Evolutionary conservation across 2,888 invertebrate species (phyloP).

Genomic region (Leucozona laternaria): DNA sequence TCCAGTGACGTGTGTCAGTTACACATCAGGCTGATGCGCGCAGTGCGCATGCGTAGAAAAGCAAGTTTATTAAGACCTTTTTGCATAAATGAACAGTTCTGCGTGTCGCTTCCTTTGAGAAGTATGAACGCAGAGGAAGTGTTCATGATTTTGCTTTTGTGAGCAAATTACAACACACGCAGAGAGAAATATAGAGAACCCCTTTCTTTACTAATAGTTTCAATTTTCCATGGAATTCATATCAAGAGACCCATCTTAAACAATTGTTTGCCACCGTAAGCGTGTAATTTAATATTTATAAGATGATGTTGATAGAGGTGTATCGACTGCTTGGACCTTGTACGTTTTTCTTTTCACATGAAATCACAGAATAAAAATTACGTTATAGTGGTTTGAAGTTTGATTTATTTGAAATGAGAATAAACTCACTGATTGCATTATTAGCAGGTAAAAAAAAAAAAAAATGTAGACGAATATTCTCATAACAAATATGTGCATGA

Average conservation of each 20-base stretch:
- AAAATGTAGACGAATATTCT: not conserved
- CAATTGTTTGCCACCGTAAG: constrained; percentile 50
- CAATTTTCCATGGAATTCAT: constrained; percentile 51
- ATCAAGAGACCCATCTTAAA: constrained; percentile 47
- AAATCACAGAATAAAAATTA: constrained; percentile 1
- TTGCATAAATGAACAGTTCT: constrained; percentile 74
- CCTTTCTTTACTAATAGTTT: constrained; percentile 33
- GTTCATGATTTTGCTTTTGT: constrained; percentile 42
- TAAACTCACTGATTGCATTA: not conserved
- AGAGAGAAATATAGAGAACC: not conserved
- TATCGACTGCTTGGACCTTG: constrained; percentile 3
- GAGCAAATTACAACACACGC: not conserved
- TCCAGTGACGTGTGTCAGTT: constrained; percentile 74
- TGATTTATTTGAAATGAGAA: constrained; percentile 13
- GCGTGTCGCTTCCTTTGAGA: constrained; percentile 67
- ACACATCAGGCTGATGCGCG: constrained; percentile 54
- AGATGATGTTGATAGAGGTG: constrained; percentile 35
- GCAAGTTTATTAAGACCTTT: constrained; percentile 67
- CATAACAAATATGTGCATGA: not conserved
- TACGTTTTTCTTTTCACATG: constrained; percentile 9
- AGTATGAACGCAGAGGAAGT: not conserved
- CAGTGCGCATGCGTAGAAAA: constrained; percentile 59
- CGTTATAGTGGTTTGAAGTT: not conserved
- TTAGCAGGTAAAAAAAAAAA: not conserved
- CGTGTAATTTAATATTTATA: constrained; percentile 56